These are phyloP conservation scores for Vulpes vulpes DNA, from an alignment of 2,113 vertebrate genomes.

Conservation along the genomic window DNA sequence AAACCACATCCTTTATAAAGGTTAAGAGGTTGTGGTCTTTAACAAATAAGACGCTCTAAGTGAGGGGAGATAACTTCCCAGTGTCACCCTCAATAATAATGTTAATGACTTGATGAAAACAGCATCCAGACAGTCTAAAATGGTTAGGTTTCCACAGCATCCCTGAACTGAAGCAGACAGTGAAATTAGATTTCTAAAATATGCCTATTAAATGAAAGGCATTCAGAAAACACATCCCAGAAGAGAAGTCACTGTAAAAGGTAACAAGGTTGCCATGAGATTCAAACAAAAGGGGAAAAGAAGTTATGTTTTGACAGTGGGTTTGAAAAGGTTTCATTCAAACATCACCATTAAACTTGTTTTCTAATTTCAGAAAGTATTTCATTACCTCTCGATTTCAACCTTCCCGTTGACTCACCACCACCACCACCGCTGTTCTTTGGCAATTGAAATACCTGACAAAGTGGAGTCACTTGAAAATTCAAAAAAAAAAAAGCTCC, in stretches of 20 bases:
- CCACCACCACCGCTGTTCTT: slow-evolving; percentile 44
- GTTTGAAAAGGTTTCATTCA: slow-evolving; percentile 71
- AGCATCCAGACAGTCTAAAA: slow-evolving; percentile 81
- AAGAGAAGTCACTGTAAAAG: slow-evolving; percentile 66
- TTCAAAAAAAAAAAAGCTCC: not conserved
- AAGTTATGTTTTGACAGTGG: slow-evolving; percentile 76
- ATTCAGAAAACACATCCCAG: slow-evolving; percentile 72
- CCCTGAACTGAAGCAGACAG: slow-evolving; percentile 77
- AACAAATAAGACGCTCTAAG: slow-evolving; percentile 62
- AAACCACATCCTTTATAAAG: slow-evolving; percentile 78
- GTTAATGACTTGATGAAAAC: slow-evolving; percentile 76
- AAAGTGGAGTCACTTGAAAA: slow-evolving; percentile 63
- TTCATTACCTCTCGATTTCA: slow-evolving; percentile 72
- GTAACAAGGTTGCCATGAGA: slow-evolving; percentile 62
- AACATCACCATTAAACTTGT: slow-evolving; percentile 58
- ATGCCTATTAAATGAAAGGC: slow-evolving; percentile 79
- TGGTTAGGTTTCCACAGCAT: slow-evolving; percentile 75
- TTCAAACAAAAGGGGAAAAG: slow-evolving; percentile 47
- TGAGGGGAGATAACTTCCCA: slow-evolving; percentile 67
- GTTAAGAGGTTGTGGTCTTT: slow-evolving; percentile 59
- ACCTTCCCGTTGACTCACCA: slow-evolving; percentile 71
- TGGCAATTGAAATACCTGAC: slow-evolving; percentile 66
- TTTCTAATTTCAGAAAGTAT: slow-evolving; percentile 72
- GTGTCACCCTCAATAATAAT: slow-evolving; percentile 77
- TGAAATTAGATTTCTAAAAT: slow-evolving; percentile 83